Base-by-base conservation (phyloP, 1,140 invertebrate species). In the Daktulosphaira vitifoliae region DNA sequence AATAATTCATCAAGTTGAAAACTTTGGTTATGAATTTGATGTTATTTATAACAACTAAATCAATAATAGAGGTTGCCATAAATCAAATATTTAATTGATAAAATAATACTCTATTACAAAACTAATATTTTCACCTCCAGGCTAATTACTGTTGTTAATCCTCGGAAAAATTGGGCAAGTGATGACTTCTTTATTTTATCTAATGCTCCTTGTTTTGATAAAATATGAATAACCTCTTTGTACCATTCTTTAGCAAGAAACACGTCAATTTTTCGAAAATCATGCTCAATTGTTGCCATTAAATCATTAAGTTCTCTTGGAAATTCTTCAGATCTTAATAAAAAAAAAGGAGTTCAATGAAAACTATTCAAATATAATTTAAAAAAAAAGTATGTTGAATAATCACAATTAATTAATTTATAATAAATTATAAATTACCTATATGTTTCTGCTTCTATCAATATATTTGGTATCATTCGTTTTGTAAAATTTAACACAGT, bases 251-350 rank as follows among this genome's bases (percentile, higher is more conserved):
- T 62, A 20, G 26, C 9, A 9, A 62, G 6, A 13, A 46, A 62
- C 16, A 25, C 29, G 7, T 62, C 56, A 29, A 29, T 16, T 33
- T 62, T 62, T 20, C 56, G 42, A 48, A 18, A 76, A 67, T 53
- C 75, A 72, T 20, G 77, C 77, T 49, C 25, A 22, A 42, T 65
- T 13, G 44, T 53, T 6, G 42, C 25, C 42, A 66, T 46, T 39
- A 65, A 23, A 2, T 67, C 37, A 2, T 68, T 13, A 15, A 51
- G 68, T 5, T 50, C 48, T 25, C 56, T 16, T n/a, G 33, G 65
- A 49, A 50, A 44, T 52, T 50, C 66, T 11, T 48, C 16, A 37
- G 33, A 50, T 39, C 23, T 48, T 23, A 44, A 56, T 15, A 67
- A 2, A 18, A 66, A 2, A n/a, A 15, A 13, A 3, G 15, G 8